phyloP scores from a whole-genome alignment of 2,888 invertebrate species.

The Euplexia lucipara region DNA sequence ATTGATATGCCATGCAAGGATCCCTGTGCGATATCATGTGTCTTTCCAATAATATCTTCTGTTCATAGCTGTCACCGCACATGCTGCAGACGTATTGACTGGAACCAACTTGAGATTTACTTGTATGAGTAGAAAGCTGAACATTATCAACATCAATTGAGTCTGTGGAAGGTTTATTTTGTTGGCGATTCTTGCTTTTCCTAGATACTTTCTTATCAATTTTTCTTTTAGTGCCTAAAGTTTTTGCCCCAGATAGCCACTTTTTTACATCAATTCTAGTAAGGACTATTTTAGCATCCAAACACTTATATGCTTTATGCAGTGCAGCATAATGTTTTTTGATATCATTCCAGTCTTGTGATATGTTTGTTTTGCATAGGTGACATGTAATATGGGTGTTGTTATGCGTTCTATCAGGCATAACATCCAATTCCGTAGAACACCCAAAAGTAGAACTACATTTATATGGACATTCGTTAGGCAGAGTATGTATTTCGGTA shows the following conservation, averaged over 20 bases:
- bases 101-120: constrained; percentile 6
- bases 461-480: constrained; percentile 82
- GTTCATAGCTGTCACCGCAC: constrained; percentile 79
- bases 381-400: constrained; percentile 73
- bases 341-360: constrained; percentile 78
- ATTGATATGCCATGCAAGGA: constrained; percentile 92
- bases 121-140: neutral
- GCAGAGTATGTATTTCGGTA: constrained; percentile 76
- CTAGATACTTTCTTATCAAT: constrained; percentile 44
- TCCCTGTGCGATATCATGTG: constrained; percentile 89
- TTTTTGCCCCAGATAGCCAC: constrained; percentile 57
- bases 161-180: constrained; percentile 31
- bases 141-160: constrained; percentile 10
- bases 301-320: constrained; percentile 79
- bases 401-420: constrained; percentile 35
- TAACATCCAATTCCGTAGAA: constrained; percentile 49
- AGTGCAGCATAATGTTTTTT: constrained; percentile 80
- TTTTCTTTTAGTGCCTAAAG: constrained; percentile 48
- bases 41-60: constrained; percentile 80
- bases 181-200: constrained; percentile 50
- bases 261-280: constrained; percentile 71
- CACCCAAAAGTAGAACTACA: constrained; percentile 67
- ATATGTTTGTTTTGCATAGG: constrained; percentile 77
- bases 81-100: constrained; percentile 79
- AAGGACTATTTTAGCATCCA: constrained; percentile 77